Base-by-base conservation (phyloP, 2,113 vertebrate genomes). In the Eulemur rufifrons region DNA sequence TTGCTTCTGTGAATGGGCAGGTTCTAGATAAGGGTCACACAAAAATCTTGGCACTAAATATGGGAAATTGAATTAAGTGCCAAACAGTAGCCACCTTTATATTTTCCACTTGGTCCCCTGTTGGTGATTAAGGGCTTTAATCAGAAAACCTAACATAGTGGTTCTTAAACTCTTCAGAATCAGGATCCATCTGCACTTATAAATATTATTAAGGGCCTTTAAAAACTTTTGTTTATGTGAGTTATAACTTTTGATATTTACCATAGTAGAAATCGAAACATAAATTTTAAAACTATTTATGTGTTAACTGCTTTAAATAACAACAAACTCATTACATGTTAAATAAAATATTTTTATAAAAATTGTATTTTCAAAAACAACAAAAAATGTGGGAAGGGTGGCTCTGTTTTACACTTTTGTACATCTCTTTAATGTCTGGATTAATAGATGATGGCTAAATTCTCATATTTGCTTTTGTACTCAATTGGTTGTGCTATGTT, bases 181-280 rank as follows among this genome's bases (percentile, higher is more conserved):
- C 11, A 77, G 50, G 56, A 86, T 2, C 6, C n/a, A 86, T 74
- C 63, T 85, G 47, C 2, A 85, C 13, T 88, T 96, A 81, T 66
- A 89, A 84, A 39, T 68, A 91, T 85, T 69, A 85, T 17, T 45
- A 77, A 92, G 34, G 29, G 17, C 3, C 39, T 66, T 83, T 84
- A 69, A 84, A 6, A 78, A 64, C 39, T 87, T 96, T 77, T 89
- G 63, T 77, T 87, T 83, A 50, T 52, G 10, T 81, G 63, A 15
- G 63, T 93, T 82, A 89, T 54, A 95, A 74, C 14, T 93, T 91
- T 82, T 76, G 12, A 39, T 81, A 92, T 59, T 84, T 96, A 86
- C 3, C 34, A 69, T 32, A 69, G 29, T 68, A 86, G n/a, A 89
- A 92, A 64, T 73, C 37, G 63, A 42, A 84, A 86, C 18, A 81